These are phyloP conservation scores for Heliconius sara DNA, from an alignment of 2,888 invertebrate genomes.

Conservation along the genomic window DNA sequence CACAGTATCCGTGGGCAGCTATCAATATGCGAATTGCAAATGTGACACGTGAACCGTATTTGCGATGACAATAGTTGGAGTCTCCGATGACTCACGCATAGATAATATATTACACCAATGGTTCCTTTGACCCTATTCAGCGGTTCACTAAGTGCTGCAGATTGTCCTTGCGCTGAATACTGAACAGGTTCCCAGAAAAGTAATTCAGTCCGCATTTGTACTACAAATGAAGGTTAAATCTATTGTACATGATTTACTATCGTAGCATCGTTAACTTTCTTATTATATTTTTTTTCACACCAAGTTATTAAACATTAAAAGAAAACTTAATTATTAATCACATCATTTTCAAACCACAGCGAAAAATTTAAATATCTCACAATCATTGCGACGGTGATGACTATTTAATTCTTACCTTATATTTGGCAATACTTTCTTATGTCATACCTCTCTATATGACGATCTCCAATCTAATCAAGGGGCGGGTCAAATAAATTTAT, in stretches of 20 bases:
- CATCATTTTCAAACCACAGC: neutral
- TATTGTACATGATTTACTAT: constrained; percentile 42
- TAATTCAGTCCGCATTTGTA: constrained; percentile 57
- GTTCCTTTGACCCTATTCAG: constrained; percentile 79
- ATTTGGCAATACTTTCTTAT: neutral
- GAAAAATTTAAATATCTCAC: neutral
- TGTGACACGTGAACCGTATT: constrained; percentile 66
- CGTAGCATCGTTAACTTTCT: constrained; percentile 26
- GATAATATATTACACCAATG: constrained; percentile 71
- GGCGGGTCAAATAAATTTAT: neutral
- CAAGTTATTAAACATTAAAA: neutral
- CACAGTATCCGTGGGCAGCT: constrained; percentile 61
- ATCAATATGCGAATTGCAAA: constrained; percentile 71
- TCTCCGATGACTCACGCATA: constrained; percentile 75
- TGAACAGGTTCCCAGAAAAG: constrained; percentile 69
- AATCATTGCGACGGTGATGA: neutral
- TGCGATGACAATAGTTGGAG: constrained; percentile 72
- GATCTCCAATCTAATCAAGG: neutral
- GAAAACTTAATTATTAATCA: neutral
- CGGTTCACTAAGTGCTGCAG: constrained; percentile 69
- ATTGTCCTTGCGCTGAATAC: constrained; percentile 78
- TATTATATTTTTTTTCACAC: neutral
- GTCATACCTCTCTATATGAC: neutral
- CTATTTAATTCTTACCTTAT: neutral
- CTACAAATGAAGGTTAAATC: constrained; percentile 51